These are phyloP conservation scores for Pammene fasciana DNA, from an alignment of 2,888 invertebrate species.

Conservation along the genomic window DNA sequence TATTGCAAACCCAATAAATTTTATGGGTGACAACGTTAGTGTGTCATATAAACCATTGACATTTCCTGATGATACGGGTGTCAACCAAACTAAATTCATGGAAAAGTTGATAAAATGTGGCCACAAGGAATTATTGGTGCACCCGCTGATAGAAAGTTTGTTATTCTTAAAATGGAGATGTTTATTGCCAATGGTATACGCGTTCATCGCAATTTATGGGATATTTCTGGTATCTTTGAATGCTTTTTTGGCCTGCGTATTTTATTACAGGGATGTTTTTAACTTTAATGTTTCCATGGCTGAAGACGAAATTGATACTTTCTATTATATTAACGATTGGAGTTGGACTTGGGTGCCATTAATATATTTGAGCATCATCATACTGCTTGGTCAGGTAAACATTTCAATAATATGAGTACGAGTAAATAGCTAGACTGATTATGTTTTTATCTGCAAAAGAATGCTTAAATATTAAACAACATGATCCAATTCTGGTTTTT, in stretches of 20 bases:
- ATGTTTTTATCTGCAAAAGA: too few species aligned
- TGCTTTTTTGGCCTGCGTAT: background rate
- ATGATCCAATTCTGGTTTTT: too few species aligned
- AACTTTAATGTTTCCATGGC: background rate
- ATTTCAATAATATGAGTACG: background rate
- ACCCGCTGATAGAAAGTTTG: conserved; percentile 1
- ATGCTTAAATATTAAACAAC: background rate
- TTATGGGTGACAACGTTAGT: too few species aligned
- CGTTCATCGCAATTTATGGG: conserved; percentile 5
- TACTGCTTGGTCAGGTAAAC: background rate
- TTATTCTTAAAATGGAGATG: background rate
- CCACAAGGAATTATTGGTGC: conserved; percentile 5
- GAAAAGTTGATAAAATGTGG: conserved; percentile 17
- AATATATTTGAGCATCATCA: background rate
- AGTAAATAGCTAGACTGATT: too few species aligned
- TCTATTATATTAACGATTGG: background rate
- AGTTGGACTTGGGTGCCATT: background rate
- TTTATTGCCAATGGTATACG: background rate
- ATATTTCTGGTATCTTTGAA: conserved; percentile 14
- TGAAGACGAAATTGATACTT: background rate
- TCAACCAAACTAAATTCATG: conserved; percentile 6
- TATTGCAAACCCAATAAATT: background rate
- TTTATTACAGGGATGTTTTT: background rate
- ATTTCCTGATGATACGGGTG: background rate
- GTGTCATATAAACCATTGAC: background rate